Conservation (phyloP, 2,888 invertebrate genomes). For the Ischnus inquisitorius region DNA sequence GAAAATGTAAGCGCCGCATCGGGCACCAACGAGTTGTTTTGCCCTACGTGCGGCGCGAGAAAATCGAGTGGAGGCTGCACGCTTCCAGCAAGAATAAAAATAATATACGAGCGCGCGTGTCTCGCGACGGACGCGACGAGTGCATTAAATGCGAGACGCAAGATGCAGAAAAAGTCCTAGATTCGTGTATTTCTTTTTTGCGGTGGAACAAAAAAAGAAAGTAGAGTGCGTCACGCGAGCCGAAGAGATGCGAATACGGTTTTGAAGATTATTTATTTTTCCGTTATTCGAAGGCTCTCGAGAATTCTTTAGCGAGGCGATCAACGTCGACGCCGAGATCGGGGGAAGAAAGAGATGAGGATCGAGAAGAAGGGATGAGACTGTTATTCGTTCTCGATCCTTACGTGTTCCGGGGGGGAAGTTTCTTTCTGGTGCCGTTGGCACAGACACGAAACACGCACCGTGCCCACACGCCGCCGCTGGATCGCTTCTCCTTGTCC, state of each 20-base stretch:
- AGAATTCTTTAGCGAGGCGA: not conserved
- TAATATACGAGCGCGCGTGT: conserved; percentile 60
- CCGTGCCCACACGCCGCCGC: conserved; percentile 28
- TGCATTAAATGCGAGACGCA: conserved; percentile 46
- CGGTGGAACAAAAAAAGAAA: not conserved
- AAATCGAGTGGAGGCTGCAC: not conserved
- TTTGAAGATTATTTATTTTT: conserved; percentile 1
- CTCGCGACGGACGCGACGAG: conserved; percentile 36
- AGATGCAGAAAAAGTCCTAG: conserved; percentile 23
- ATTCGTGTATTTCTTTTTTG: not conserved
- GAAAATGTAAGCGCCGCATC: conserved; percentile 55
- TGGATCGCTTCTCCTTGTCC: conserved; percentile 27
- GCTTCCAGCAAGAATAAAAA: conserved; percentile 31
- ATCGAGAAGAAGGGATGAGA: conserved; percentile 31
- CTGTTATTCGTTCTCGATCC: conserved; percentile 25
- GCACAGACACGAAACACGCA: conserved; percentile 69
- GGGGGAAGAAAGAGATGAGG: not conserved
- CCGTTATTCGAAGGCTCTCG: not conserved
- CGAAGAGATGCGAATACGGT: conserved; percentile 5
- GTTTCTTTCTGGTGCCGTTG: conserved; percentile 64
- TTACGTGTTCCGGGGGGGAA: conserved; percentile 65
- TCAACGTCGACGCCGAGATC: not conserved
- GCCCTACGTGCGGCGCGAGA: not conserved
- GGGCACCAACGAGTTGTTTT: conserved; percentile 39
- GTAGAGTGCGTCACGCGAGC: conserved; percentile 26